Evolutionary conservation across 2,888 invertebrate genomes (phyloP).

Genomic region (Cosmorhoe ocellata): DNA sequence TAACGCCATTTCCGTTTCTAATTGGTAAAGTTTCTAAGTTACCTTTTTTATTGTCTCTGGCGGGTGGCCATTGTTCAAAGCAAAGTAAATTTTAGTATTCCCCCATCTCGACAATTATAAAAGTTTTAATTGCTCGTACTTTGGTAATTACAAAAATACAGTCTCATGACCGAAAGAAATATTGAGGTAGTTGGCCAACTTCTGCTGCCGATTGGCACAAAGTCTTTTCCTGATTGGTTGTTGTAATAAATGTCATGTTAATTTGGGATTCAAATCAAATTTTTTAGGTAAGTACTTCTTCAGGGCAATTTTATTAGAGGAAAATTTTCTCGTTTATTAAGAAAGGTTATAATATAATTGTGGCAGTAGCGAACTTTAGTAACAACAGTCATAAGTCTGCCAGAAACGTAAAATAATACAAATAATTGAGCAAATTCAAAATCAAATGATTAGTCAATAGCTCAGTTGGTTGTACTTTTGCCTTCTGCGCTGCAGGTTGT

Average conservation of each 20-base stretch:
- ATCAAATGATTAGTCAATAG: too few species aligned
- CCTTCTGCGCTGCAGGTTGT: too few species aligned
- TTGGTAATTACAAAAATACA: constrained; percentile 79
- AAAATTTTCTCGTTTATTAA: too few species aligned
- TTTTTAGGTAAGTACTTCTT: not conserved
- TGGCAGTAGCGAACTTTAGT: too few species aligned
- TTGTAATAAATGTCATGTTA: constrained; percentile 25
- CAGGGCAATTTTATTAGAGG: not conserved
- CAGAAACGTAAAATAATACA: too few species aligned
- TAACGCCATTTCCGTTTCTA: constrained; percentile 60
- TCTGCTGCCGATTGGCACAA: constrained; percentile 28
- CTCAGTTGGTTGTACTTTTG: too few species aligned
- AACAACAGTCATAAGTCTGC: too few species aligned
- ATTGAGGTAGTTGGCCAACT: constrained; percentile 35
- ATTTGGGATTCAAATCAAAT: constrained; percentile 5
- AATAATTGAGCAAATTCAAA: too few species aligned
- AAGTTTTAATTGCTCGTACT: constrained; percentile 81
- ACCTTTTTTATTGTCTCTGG: constrained; percentile 73
- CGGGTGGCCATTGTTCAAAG: constrained; percentile 72
- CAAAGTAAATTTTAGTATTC: constrained; percentile 72
- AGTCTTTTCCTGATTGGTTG: constrained; percentile 24
- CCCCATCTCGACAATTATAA: constrained; percentile 77
- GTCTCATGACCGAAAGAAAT: constrained; percentile 66
- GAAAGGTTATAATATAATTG: too few species aligned
- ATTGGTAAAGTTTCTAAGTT: constrained; percentile 75